Conservation (phyloP, 2,888 invertebrate species). For the Ceriagrion tenellum region DNA sequence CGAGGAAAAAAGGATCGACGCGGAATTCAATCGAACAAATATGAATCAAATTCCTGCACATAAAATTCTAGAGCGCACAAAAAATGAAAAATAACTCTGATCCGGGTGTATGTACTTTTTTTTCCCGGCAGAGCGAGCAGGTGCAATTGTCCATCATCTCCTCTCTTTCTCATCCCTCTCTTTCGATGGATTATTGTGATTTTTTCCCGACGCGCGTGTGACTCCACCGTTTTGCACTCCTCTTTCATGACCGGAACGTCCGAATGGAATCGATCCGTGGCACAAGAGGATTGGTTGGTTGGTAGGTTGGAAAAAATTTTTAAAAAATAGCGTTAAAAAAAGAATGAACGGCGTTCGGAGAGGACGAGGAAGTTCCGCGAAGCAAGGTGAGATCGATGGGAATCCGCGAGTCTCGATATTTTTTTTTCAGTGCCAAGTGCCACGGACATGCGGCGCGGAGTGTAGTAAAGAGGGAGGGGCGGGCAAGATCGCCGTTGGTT, state of each 20-base stretch:
- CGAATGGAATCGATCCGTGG: conserved; percentile 1
- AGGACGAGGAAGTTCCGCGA: neutral
- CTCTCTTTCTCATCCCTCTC: too few relatives aligned
- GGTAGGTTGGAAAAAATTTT: neutral
- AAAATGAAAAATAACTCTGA: neutral
- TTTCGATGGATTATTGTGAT: neutral
- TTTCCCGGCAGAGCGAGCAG: neutral
- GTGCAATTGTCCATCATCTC: neutral
- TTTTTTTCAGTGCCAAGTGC: too few relatives aligned
- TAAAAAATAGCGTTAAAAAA: neutral
- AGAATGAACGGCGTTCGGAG: neutral
- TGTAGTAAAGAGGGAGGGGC: too few relatives aligned
- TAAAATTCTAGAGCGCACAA: neutral
- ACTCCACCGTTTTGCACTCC: neutral
- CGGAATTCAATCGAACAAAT: neutral
- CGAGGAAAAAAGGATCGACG: neutral
- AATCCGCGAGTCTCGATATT: neutral
- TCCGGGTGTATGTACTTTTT: neutral
- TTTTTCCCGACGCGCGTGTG: neutral
- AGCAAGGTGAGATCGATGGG: neutral
- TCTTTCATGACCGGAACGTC: neutral
- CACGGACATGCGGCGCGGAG: too few relatives aligned
- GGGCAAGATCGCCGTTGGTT: too few relatives aligned
- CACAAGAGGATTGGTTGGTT: neutral
- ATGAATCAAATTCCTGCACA: neutral